Evolutionary conservation across 2,113 vertebrate species (phyloP).

Genomic region (Salvelinus sp.): DNA sequence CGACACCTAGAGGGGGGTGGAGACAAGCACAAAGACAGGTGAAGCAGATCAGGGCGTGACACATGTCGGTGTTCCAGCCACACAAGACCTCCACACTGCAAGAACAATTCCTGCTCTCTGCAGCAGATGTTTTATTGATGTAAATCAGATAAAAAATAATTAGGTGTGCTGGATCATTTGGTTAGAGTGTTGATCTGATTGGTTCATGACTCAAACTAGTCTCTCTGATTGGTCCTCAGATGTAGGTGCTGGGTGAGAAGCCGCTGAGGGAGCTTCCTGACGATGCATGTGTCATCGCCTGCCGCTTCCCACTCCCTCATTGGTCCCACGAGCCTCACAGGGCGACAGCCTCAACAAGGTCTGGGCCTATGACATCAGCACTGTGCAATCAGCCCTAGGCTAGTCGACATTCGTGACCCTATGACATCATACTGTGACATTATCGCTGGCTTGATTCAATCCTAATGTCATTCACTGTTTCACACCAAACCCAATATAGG

Average conservation of each 20-base stretch:
- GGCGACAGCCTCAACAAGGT: conserved; percentile 66
- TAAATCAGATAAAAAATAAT: too few species aligned
- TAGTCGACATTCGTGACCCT: neutral
- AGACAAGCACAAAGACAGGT: too few species aligned
- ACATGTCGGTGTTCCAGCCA: conserved; percentile 49
- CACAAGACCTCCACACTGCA: neutral
- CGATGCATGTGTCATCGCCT: conserved; percentile 63
- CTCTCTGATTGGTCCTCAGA: conserved; percentile 53
- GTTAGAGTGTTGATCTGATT: neutral
- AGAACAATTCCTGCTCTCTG: neutral
- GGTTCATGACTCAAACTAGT: conserved; percentile 1
- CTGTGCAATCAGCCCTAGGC: conserved; percentile 40
- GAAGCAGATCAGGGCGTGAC: too few species aligned
- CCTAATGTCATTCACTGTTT: neutral
- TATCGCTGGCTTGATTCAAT: neutral
- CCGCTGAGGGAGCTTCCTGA: conserved; percentile 67
- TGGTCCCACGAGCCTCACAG: conserved; percentile 57
- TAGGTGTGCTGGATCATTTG: neutral
- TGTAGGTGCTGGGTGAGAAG: conserved; percentile 69
- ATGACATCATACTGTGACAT: neutral
- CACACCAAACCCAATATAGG: too few species aligned
- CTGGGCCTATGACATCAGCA: conserved; percentile 70
- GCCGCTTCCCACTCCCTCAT: conserved; percentile 67
- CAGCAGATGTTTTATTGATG: neutral
- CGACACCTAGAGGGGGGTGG: too few species aligned